Evolutionary conservation across 2,888 invertebrate genomes (phyloP), one percentile per base, ranked within the genome.

Genomic region (Acrobasis consociella): DNA sequence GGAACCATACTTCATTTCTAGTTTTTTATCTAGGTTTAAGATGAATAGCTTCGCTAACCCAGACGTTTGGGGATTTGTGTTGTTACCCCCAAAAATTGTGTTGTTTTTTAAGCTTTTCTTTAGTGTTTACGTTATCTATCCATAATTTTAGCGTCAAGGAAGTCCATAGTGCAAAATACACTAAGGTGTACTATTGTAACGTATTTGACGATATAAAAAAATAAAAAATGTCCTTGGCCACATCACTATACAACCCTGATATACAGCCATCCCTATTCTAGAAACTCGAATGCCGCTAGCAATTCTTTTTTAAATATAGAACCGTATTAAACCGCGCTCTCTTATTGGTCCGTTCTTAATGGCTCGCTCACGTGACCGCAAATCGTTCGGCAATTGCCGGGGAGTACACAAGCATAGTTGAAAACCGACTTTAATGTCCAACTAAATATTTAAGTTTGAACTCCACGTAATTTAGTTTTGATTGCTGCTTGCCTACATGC

Each of bases 321-420:
- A 87, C 79, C 83, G 81, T 80, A 91, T 91, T 89, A 89, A 89
- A 84, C 69, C 77, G 71, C 72, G 84, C 77, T 77, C 80, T 83
- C 82, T 80, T 77, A 91, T 93, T 92, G 92, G 92, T 72, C 78
- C 81, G 67, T 70, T 71, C 72, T 78, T 93, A 93, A 93, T 91
- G 91, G 88, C 85, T 74, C 85, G 74, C 81, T 93, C 84, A 87
- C 91, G 92, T 91, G 92, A 92, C 91, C 89, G 81, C 90, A 89
- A 89, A 89, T 87, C 87, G 83, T 83, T 79, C 76, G 80, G 84
- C 85, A 83, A 87, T 86, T 82, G 84, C 78, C 75, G 72, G 77
- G 81, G 82, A 73, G 77, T 75, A 79, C 78, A 74, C 82, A 82
- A 70, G 65, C 71, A 74, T 76, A 73, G 75, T 76, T 76, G 75